Base-by-base conservation (phyloP, 2,113 vertebrate genomes). In the Pomatorhinus ruficollis region DNA sequence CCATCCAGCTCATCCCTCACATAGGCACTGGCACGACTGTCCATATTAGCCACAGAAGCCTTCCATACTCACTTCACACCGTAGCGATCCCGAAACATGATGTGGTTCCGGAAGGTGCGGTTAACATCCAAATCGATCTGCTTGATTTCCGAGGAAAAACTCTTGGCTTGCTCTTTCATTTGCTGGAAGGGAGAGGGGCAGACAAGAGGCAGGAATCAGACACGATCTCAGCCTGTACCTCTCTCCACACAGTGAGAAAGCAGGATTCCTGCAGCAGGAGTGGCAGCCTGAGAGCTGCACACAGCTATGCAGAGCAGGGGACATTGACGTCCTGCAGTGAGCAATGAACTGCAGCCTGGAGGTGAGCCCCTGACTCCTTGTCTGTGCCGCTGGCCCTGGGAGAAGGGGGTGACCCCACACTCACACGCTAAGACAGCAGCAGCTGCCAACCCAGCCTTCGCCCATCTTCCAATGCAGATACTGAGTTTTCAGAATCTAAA, bases 31-130 rank as follows among this genome's bases (percentile, higher is more conserved):
- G 17, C 61, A 63, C 14, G 0, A 1, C 8, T 17, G 24, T 17
- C 56, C 11, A 0, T 8, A 31, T 3, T 44, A 70, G 66, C 53
- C 44, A 22, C 0, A 0, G 5, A 68, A 74, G 33, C 37, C 30
- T 45, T 23, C 31, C 1, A 3, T 56, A 98, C 99, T 98, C 97
- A 99, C 99, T 98, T 99, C 93, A 99, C 98, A 91, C 99, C 99
- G 6, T 99, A 99, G 93, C 99, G 98, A 42, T 99, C 98, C 97
- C 98, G 99, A 78, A 99, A 99, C 99, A 99, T 99, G 96, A 99
- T 98, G 96, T 99, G 98, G 97, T 99, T 99, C 60, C 99, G 98
- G 96, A 99, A 99, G 45, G 99, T 99, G 87, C 99, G 98, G 97
- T 99, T 99, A 69, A 99, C 98, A 3, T 99, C 99, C 70, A 99